Base-by-base conservation (phyloP, 1,140 invertebrate species). In the Bombus waltoni region DNA sequence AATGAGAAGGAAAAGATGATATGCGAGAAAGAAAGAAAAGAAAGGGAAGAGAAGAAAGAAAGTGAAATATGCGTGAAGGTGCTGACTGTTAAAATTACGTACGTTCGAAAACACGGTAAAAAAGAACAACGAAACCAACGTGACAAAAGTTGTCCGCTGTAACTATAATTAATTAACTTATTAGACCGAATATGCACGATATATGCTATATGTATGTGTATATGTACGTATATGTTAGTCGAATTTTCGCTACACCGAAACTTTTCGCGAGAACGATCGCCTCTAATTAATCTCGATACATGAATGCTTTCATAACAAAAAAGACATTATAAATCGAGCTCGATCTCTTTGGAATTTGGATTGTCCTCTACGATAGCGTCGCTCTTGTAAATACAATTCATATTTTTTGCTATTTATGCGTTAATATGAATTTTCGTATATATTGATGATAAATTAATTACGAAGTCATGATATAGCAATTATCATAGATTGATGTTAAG, bases 121-220 rank as follows among this genome's bases (percentile, higher is more conserved):
- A 87, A 87, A 80, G 81, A 89, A 90, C 88, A 89, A 85, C 81
- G 89, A 90, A 89, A 47, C 65, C 53, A 84, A 84, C 89, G 78
- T 59, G 85, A 85, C 89, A 90, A 78, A 53, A 72, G 84, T 87
- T 89, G 80, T 86, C 81, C 84, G 70, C 73, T 53, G 77, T 89
- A 89, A 89, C 74, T 89, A 83, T 89, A 89, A 87, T 78, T 87
- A 89, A 87, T 82, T 87, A 82, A 90, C 70, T 83, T 83, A 65
- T 66, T 62, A 80, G 71, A 78, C 73, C 73, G 62, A 72, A 80
- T 77, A 59, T 57, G 59, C 75, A 76, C 66, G 81, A 80, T 79
- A 85, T 85, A 85, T 85, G 75, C 38, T 89, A 85, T 81, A 71
- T 81, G 32, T 87, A 87, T 78, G 68, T 76, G 81, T 81, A 80